Evolutionary conservation across 2,888 invertebrate genomes (phyloP), one percentile per base, ranked within the genome.

Genomic region (Halictus quadricinctus): DNA sequence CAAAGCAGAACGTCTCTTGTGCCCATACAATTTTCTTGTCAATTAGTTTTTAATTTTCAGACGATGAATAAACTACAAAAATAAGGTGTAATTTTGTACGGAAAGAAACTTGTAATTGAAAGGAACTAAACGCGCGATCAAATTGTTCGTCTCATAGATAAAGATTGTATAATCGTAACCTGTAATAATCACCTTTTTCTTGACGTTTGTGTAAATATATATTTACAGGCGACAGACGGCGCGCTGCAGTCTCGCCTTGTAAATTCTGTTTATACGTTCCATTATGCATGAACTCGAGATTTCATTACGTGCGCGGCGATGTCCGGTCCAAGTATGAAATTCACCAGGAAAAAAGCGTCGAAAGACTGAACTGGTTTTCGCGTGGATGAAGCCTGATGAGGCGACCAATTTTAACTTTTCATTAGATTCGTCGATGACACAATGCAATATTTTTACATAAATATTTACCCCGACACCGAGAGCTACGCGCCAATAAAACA

Each of bases 201-300:
- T 18, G 50, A 46, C 46, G 73, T 43, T 46, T 18, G 74, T 29
- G 6, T n/a, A 18, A 43, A 43, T 75, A 60, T 25, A 25, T 64
- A 60, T 46, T 60, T 43, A 41, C 12, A 21, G 25, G 60, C 43
- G 60, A 18, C 60, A 41, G 60, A 60, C 43, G 46, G 41, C 46
- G 12, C 46, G 29, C 46, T 13, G 48, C 50, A 46, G 64, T 46
- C n/a, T 25, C 64, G 48, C 25, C 36, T 48, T 64, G 21, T 48
- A 48, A 3, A 43, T 76, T 66, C 64, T 64, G 69, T 69, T 69
- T 69, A 76, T 29, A 64, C 43, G 64, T 43, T 36, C 64, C 76
- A 76, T 76, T 76, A 76, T 73, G 72, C 72, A 73, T 36, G 48
- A 77, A 50, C 25, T 36, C 12, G 48, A 41, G 64, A 76, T 36